Evolutionary conservation across 2,113 vertebrate genomes (phyloP).

Genomic region (Antechinus stuartii): DNA sequence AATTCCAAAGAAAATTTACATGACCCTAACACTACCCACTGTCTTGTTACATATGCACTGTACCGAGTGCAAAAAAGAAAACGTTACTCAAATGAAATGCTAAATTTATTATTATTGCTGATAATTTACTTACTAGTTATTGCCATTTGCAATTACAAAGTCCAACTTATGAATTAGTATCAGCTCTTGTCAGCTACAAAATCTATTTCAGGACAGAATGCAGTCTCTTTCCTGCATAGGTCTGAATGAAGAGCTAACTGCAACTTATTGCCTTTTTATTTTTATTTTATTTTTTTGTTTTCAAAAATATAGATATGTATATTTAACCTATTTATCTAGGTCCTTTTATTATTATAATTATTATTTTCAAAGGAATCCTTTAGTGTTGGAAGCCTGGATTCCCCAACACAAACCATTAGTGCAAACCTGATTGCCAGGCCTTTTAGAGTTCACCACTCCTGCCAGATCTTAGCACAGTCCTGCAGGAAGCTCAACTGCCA

Average conservation of each 20-base stretch:
- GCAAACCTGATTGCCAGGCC: conserved; percentile 67
- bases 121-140: conserved; percentile 83
- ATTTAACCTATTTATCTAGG: conserved; percentile 59
- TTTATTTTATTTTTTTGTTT: conserved; percentile 60
- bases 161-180: conserved; percentile 78
- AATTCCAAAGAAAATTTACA: conserved; percentile 79
- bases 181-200: conserved; percentile 81
- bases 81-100: conserved; percentile 73
- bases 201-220: conserved; percentile 72
- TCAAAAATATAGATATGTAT: conserved; percentile 82
- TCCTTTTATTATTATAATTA: background rate
- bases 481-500: conserved; percentile 24
- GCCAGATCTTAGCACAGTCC: conserved; percentile 53
- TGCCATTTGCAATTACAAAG: conserved; percentile 84
- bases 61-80: conserved; percentile 68
- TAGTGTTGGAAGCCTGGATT: conserved; percentile 75
- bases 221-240: conserved; percentile 71
- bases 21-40: conserved; percentile 75
- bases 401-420: conserved; percentile 74
- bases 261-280: conserved; percentile 84
- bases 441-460: conserved; percentile 51
- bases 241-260: conserved; percentile 80
- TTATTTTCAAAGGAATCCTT: conserved; percentile 80
- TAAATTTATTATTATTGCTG: conserved; percentile 88
- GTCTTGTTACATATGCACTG: conserved; percentile 64